These are phyloP conservation scores for Charanyca ferruginea DNA, from an alignment of 2,888 invertebrate genomes.

Conservation along the genomic window DNA sequence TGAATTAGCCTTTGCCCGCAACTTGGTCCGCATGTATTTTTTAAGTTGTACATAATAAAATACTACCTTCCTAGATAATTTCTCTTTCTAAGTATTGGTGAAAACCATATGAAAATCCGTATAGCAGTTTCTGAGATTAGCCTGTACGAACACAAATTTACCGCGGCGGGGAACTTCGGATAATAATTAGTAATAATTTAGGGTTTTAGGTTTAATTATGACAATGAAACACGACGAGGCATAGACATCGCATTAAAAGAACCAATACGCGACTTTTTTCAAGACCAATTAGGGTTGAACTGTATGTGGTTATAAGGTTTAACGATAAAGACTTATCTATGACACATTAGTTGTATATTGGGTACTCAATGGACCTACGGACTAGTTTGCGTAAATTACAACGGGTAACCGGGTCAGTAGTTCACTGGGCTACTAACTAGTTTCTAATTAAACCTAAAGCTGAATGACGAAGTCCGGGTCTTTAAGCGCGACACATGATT, in stretches of 20 bases:
- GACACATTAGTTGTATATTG: conserved; percentile 44
- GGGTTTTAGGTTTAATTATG: conserved; percentile 5
- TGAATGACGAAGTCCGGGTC: conserved; percentile 20
- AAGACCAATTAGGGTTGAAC: neutral
- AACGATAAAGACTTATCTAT: conserved; percentile 38
- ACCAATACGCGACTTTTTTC: conserved; percentile 5
- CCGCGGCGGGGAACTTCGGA: too few species aligned
- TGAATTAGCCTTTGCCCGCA: too few species aligned
- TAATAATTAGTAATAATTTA: neutral
- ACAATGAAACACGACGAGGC: conserved; percentile 5
- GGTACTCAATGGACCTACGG: conserved; percentile 17
- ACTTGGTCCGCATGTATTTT: too few species aligned
- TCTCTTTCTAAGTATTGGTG: too few species aligned
- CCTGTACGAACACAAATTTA: too few species aligned
- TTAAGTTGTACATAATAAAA: too few species aligned
- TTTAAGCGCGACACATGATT: conserved; percentile 1
- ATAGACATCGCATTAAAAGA: neutral
- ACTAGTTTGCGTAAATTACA: conserved; percentile 53
- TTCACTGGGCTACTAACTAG: conserved; percentile 50
- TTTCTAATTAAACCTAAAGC: conserved; percentile 45
- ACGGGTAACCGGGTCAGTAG: conserved; percentile 53
- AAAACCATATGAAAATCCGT: too few species aligned
- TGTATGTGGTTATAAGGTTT: neutral
- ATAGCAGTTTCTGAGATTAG: too few species aligned
- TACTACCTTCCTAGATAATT: too few species aligned